These are phyloP conservation scores for Drosophila pseudotalamancana DNA, from an alignment of 2,888 invertebrate species.

Conservation along the genomic window DNA sequence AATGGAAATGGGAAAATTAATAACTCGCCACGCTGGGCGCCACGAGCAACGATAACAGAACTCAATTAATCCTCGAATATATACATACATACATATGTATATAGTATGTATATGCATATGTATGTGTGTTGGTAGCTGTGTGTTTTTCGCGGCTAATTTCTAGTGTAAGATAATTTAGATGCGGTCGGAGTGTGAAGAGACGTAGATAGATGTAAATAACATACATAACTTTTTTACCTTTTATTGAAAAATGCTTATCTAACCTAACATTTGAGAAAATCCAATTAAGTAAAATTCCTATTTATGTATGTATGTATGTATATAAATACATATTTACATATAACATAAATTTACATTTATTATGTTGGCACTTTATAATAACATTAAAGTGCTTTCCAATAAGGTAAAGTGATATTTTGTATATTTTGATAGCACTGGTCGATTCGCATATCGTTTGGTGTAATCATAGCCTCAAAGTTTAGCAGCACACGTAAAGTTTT, in stretches of 20 bases:
- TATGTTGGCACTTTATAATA: not conserved
- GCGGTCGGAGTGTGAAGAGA: too few relatives aligned
- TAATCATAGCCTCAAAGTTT: constrained; percentile 30
- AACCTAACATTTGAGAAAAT: too few relatives aligned
- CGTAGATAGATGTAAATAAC: too few relatives aligned
- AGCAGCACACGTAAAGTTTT: constrained; percentile 19
- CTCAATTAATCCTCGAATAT: constrained; percentile 21
- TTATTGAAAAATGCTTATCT: too few relatives aligned
- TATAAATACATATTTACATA: not conserved
- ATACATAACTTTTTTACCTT: too few relatives aligned
- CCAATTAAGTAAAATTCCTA: too few relatives aligned
- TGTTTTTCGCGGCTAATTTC: too few relatives aligned
- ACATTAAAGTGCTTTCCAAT: not conserved
- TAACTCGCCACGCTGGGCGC: constrained; percentile 28
- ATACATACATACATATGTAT: not conserved
- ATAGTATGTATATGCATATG: not conserved
- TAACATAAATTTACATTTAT: not conserved
- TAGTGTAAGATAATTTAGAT: too few relatives aligned
- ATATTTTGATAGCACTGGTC: not conserved
- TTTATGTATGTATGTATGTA: too few relatives aligned
- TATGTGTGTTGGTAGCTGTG: too few relatives aligned
- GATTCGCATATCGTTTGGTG: constrained; percentile 19
- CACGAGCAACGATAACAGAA: constrained; percentile 28
- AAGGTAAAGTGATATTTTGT: not conserved
- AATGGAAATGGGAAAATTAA: constrained; percentile 51